Evolutionary conservation across 2,113 vertebrate species (phyloP), one percentile per base, ranked within the genome.

Genomic region (Mugil cephalus): DNA sequence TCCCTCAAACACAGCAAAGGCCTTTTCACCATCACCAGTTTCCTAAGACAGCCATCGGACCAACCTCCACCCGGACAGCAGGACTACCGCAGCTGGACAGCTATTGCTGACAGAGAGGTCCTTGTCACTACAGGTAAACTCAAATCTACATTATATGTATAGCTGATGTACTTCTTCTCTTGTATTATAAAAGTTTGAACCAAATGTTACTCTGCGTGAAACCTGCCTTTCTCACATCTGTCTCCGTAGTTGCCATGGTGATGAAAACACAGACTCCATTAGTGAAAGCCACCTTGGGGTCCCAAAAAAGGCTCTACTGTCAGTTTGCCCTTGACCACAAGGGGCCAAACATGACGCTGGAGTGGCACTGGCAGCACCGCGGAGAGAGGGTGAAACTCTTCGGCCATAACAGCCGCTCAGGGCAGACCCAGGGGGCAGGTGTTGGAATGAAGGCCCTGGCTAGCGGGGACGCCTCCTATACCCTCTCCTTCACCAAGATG

Each of bases 271-370:
- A 60, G 6, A 58, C 93, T 8, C 86, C 94, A 1, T 14, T 13
- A 0, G 50, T 94, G 68, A 87, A 73, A 17, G 72, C 80, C 8
- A 67, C 67, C 7, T 85, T 94, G 8, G 13, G 74, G 17, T 74
- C 64, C 12, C 72, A 89, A 2, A 86, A 77, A 13, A 82, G 81
- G 4, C 87, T 95, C 54, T 82, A 91, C 77, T 95, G 95, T 46
- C 88, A 92, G 81, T 95, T 94, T 59, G 56, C 72, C 2, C 9
- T 94, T 1, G 92, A 93, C 60, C 95, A 92, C 78, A 87, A 77
- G 38, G 69, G 2, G 1, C 66, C 91, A 0, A 71, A 84, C 4
- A 1, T 87, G 19, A 75, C 54, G 0, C 50, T 91, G 45, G 88
- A 82, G 54, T 93, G 95, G 95, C n/a, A 56, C 0, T 7, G 61